phyloP scores from a whole-genome alignment of 1,140 invertebrate species.

The Fopius arisanus region DNA sequence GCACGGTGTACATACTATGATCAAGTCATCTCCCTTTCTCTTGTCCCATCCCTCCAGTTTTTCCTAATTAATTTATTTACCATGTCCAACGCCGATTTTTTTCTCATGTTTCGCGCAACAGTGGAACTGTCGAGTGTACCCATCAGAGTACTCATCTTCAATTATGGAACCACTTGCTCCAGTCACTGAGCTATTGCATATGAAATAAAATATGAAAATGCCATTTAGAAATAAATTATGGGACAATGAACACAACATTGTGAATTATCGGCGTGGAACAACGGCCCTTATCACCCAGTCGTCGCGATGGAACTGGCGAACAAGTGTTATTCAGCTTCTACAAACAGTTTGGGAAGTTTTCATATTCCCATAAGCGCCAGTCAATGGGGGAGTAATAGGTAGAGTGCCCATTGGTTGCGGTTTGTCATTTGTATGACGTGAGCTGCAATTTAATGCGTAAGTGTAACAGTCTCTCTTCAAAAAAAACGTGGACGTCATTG shows the following conservation, averaged over 20 bases:
- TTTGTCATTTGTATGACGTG: not conserved
- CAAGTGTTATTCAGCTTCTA: not conserved
- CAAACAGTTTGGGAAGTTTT: not conserved
- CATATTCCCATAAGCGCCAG: not conserved
- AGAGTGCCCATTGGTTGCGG: not conserved
- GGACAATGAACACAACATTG: not conserved
- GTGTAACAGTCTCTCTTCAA: not conserved
- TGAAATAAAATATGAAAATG: not conserved
- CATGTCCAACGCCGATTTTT: conserved; percentile 25
- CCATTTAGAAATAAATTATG: not conserved
- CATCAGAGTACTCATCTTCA: conserved; percentile 21
- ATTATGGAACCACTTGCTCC: conserved; percentile 2
- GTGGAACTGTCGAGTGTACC: conserved; percentile 2
- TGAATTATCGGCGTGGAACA: not conserved
- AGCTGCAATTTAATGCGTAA: not conserved
- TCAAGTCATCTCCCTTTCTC: not conserved
- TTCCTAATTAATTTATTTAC: conserved; percentile 16
- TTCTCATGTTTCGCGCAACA: conserved; percentile 30
- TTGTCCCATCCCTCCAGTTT: not conserved
- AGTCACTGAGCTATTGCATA: not conserved
- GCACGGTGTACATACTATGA: not conserved
- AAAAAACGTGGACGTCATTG: too few relatives aligned
- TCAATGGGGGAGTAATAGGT: not conserved
- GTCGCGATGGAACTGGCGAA: not conserved
- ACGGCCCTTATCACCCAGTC: not conserved